Conservation (phyloP, 1,140 invertebrate species). For the Penaeus vannamei region DNA sequence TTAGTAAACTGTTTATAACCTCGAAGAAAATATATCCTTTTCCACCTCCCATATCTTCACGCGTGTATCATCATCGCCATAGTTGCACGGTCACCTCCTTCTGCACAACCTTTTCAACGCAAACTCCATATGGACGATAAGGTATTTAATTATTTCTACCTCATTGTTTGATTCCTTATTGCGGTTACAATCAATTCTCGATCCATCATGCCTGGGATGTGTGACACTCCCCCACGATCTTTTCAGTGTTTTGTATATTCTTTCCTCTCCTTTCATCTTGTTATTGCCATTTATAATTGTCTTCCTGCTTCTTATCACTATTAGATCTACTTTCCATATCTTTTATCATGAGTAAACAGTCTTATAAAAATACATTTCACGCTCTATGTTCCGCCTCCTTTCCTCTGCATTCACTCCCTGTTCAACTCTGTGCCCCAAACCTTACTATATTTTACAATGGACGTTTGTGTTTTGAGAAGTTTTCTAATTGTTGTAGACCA, state of each 20-base stretch:
- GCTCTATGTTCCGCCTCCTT: background rate
- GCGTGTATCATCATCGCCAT: no score
- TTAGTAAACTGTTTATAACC: no score
- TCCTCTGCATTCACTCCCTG: background rate
- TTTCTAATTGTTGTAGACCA: slow-evolving; percentile 43
- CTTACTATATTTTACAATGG: slow-evolving; percentile 38
- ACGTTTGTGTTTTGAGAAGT: slow-evolving; percentile 47
- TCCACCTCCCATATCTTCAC: no score
- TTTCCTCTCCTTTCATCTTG: background rate
- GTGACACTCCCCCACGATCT: background rate
- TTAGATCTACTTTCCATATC: background rate
- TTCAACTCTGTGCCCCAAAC: background rate
- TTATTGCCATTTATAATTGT: background rate
- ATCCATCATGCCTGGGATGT: no score
- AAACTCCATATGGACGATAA: no score
- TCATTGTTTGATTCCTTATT: no score
- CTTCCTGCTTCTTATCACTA: background rate
- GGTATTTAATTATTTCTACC: no score
- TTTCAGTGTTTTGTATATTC: background rate
- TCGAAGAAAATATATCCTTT: no score
- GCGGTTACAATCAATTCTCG: no score
- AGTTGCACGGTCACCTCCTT: no score
- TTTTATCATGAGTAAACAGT: no score
- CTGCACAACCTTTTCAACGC: no score
- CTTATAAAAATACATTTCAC: background rate